Base-by-base conservation (phyloP, 2,797 vertebrate species). In the Gymnocypris eckloni region DNA sequence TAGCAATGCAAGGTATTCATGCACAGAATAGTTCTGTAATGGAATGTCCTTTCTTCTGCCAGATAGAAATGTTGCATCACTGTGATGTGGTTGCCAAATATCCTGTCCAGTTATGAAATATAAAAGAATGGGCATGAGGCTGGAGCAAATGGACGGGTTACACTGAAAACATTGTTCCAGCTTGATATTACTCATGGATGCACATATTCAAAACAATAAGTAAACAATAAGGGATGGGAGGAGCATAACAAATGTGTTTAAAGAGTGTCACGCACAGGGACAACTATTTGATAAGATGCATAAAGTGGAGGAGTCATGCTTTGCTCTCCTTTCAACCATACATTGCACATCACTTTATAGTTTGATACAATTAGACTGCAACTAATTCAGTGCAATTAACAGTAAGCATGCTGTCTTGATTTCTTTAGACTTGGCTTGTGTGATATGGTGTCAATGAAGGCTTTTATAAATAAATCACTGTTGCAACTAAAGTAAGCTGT, bases 11-110 rank as follows among this genome's bases (percentile, higher is more conserved):
- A 59, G 16, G 20, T 52, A 56, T 77, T 72, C 4, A 59, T 59
- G 70, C 25, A n/a, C 67, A 82, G 67, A 59, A 20, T n/a, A 54
- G 4, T 45, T 73, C 25, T 72, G 7, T 61, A 61, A 59, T 43
- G n/a, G 5, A 22, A 4, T 15, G 41, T 56, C 25, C 13, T 20
- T 61, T 79, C 61, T 18, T 75, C 43, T 41, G 61, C 13, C n/a
- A n/a, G 25, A 59, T 11, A 56, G 50, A 83, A 25, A 43, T 67
- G 52, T 76, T 52, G n/a, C 59, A 12, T 72, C 25, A 69, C 48
- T 77, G 72, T 70, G 50, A 77, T 70, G 22, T 22, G 54, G 69
- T 72, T 79, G 76, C 83, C 76, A 85, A 66, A 79, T 85, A 18
- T 54, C 37, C 50, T 70, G 73, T 72, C 64, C 15, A 48, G 43